These are phyloP conservation scores for Cuculus canorus DNA, from an alignment of 2,797 vertebrate genomes.

Conservation along the genomic window DNA sequence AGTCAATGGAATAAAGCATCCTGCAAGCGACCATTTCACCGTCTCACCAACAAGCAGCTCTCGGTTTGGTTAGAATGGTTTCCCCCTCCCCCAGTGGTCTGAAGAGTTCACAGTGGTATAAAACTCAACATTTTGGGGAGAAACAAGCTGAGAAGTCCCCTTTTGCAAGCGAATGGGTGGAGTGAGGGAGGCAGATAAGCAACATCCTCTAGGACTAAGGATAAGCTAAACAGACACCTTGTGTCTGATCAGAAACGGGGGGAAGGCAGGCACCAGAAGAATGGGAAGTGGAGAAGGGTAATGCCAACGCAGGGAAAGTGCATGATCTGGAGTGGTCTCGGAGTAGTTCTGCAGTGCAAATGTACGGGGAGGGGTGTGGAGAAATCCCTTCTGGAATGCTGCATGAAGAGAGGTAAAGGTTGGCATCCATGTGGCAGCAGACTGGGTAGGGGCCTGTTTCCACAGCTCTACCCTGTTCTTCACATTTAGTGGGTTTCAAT, in stretches of 20 bases:
- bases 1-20: conserved; percentile 43
- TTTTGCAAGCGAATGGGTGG: conserved; percentile 11
- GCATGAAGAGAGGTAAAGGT: conserved; percentile 68
- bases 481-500: conserved; percentile 91
- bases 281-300: background rate
- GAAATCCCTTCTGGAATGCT: conserved; percentile 75
- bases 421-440: conserved; percentile 46
- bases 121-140: conserved; percentile 35
- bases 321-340: conserved; percentile 59
- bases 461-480: conserved; percentile 70
- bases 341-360: conserved; percentile 66
- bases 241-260: background rate
- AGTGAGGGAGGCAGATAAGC: conserved; percentile 16
- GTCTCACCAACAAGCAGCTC: conserved; percentile 4
- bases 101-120: conserved; percentile 80
- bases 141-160: conserved; percentile 33
- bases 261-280: conserved; percentile 52
- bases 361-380: background rate
- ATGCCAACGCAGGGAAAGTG: conserved; percentile 61
- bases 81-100: conserved; percentile 68
- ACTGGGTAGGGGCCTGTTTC: conserved; percentile 60
- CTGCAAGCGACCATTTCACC: conserved; percentile 11
- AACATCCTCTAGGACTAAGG: conserved; percentile 9
- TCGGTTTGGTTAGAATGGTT: background rate
- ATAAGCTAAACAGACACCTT: conserved; percentile 1